Evolutionary conservation across 2,888 invertebrate species (phyloP), one percentile per base, ranked within the genome.

Genomic region (Troides oblongomaculatus): DNA sequence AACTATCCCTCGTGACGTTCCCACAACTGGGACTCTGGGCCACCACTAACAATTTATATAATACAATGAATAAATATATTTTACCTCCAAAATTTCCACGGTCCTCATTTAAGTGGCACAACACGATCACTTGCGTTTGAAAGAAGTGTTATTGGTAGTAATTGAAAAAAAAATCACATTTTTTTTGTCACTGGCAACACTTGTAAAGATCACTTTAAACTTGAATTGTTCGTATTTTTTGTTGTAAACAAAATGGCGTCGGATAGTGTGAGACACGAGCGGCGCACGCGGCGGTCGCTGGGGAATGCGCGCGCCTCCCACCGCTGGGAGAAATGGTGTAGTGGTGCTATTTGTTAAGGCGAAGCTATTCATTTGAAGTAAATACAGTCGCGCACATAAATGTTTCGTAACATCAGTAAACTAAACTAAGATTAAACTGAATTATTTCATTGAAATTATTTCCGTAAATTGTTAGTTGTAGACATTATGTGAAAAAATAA

Each of bases 31-130:
- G 39, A 10, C 39, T 6, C 10, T 8, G 10, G 0, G 7, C 10
- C 39, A 10, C 0, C 30, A 4, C 3, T 30, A 30, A 30, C 10
- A 39, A 1, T 10, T 39, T 39, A 7, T 39, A 39, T 39, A n/a
- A 53, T 53, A 53, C 6, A 53, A 53, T 17, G 14, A 18, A 53
- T 53, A 18, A 53, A 53, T 17, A 62, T 73, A 77, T 60, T 39
- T 71, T 77, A 84, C 84, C 84, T 84, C 83, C 60, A 81, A 77
- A 77, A 79, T 78, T 72, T 83, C 82, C 72, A 82, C 75, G 72
- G 79, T 82, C 77, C 81, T 82, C 84, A 84, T 83, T 64, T 62
- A 71, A 66, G 72, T 62, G 73, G 74, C 74, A 59, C 60, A 71
- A 73, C 75, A 71, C 71, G 64, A 68, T 74, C 74, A 72, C 70